Conservation (phyloP, 2,797 vertebrate genomes). For the Spinus olivaceus region DNA sequence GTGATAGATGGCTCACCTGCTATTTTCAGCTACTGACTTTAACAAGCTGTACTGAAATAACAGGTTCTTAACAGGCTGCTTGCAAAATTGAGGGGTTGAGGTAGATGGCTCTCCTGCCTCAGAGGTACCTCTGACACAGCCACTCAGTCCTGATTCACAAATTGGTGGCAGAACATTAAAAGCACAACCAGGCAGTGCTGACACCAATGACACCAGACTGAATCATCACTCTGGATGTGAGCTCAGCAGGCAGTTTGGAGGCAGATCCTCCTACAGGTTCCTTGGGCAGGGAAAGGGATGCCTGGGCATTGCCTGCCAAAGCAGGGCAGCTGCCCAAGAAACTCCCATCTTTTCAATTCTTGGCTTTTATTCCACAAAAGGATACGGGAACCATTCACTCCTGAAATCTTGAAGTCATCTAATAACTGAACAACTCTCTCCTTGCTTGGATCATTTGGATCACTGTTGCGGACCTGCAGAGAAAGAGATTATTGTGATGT, state of each 20-base stretch:
- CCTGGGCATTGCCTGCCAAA: background rate
- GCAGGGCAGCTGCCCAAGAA: background rate
- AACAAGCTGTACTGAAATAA: background rate
- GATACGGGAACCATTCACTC: conserved; percentile 97
- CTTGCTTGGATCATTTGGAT: conserved; percentile 87
- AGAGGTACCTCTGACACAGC: background rate
- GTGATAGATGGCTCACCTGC: background rate
- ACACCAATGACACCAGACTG: background rate
- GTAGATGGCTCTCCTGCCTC: background rate
- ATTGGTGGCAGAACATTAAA: background rate
- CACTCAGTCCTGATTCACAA: background rate
- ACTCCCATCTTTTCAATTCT: background rate
- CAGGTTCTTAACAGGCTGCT: background rate
- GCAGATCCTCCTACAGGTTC: background rate
- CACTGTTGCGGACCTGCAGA: conserved; percentile 89
- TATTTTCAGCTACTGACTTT: background rate
- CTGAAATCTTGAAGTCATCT: conserved; percentile 98
- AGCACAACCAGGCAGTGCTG: background rate
- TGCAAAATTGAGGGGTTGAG: background rate
- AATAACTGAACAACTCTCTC: conserved; percentile 94
- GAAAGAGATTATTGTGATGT: background rate
- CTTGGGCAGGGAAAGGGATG: background rate
- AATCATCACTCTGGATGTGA: background rate
- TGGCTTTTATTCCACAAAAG: conserved; percentile 61
- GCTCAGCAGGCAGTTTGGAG: background rate